Conservation (phyloP, 2,797 vertebrate genomes). For the Phylloscopus collybita region DNA sequence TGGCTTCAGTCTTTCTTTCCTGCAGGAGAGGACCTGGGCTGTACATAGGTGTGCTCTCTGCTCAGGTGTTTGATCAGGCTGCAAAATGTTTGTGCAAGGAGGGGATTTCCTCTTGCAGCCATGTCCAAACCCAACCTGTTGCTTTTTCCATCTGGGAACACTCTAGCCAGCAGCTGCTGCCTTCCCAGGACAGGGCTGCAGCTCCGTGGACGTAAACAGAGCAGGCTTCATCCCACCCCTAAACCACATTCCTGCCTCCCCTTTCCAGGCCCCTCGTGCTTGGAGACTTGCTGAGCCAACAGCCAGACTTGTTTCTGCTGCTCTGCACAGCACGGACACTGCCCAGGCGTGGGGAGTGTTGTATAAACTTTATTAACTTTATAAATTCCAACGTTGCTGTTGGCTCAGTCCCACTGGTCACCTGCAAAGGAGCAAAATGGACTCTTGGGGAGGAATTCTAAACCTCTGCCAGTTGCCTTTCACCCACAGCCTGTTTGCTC, state of each 20-base stretch:
- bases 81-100: not conserved
- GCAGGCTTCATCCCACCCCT: not conserved
- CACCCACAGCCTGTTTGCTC: not conserved
- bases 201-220: accelerated
- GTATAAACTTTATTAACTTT: not conserved
- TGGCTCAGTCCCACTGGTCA: not conserved
- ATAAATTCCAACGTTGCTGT: not conserved
- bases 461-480: not conserved
- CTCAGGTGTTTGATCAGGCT: not conserved
- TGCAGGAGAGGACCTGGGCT: not conserved
- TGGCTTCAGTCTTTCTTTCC: not conserved
- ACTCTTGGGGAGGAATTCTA: not conserved
- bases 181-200: not conserved
- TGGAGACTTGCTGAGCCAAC: not conserved
- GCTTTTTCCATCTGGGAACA: not conserved
- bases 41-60: accelerated
- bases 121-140: not conserved
- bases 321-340: not conserved
- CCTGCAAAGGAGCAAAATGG: not conserved
- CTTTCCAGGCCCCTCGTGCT: not conserved
- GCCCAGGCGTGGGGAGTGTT: not conserved
- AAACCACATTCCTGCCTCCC: not conserved
- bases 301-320: not conserved
- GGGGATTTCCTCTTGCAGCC: not conserved
- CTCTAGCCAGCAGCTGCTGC: not conserved